Evolutionary conservation across 2,113 vertebrate species (phyloP), one percentile per base, ranked within the genome.

Genomic region (Camelus dromedarius): DNA sequence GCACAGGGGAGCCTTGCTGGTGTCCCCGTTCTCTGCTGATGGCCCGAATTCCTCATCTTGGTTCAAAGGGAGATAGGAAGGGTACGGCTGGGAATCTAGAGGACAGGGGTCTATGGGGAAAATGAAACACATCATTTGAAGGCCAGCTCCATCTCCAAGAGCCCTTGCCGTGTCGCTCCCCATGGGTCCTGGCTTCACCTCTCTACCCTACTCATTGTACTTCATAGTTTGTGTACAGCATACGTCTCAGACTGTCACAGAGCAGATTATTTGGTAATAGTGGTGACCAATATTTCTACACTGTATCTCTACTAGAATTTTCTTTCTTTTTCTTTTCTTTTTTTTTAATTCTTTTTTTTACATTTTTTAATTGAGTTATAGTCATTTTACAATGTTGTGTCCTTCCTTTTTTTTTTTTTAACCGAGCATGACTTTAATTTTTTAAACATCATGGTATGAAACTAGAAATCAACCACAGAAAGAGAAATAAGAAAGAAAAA

Each of bases 171-270:
- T 66, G 24, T 86, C 15, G 3, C 14, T 76, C 58, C 19, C 7
- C 0, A 0, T 52, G 60, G 76, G 4, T 66, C 69, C 62, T 75
- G 66, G 84, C 69, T 77, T 14, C 52, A 10, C 1, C 5, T 86
- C 54, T 84, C 52, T 18, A 64, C 4, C 15, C 14, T 0, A 20
- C 42, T 52, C 64, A 18, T 35, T 69, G 46, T 30, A 77, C 30
- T 84, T 88, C 18, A 22, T 91, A 64, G 91, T 91, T 97, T 85
- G 26, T 26, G 93, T 89, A n/a, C 64, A 81, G 46, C n/a, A 1
- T 54, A 9, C 20, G 19, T 91, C 72, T 82, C 85, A 72, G 56
- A 75, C 18, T 91, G 24, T 93, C 66, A 62, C 15, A 10, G 62
- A 69, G 89, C 73, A 80, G 89, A 30, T 80, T 64, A 72, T 64